Percentiles rank a stretch among this genome's conserved stretches.
Evolutionary conservation across 2,888 invertebrate species (phyloP).

Genomic region (Cecidostiba fungosa): DNA sequence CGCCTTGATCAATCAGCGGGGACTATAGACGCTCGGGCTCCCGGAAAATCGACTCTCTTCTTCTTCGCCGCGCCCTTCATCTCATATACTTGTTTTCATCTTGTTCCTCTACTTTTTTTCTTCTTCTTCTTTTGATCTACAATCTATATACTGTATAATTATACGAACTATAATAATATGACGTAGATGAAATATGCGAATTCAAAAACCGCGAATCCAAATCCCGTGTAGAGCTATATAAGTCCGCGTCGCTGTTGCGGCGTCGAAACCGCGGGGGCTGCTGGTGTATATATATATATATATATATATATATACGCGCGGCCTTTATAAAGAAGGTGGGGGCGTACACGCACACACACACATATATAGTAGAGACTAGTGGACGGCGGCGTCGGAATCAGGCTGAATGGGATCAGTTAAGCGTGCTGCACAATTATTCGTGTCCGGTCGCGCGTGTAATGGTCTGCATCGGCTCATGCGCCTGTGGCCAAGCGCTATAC

Average conservation of each 20-base stretch:
- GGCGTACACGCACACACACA: constrained; percentile 19
- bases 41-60: constrained; percentile 52
- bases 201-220: too few relatives aligned
- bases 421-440: constrained; percentile 85
- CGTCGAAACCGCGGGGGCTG: neutral
- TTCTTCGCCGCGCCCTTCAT: neutral
- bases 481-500: constrained; percentile 70
- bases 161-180: too few relatives aligned
- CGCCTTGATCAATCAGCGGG: constrained; percentile 74
- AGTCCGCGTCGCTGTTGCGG: constrained; percentile 36
- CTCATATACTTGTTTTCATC: neutral
- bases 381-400: constrained; percentile 64
- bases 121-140: neutral
- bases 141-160: too few relatives aligned
- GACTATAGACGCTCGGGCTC: constrained; percentile 60
- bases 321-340: constrained; percentile 25
- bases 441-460: constrained; percentile 86
- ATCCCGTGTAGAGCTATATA: neutral
- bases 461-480: constrained; percentile 81
- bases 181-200: too few relatives aligned
- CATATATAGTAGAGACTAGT: constrained; percentile 27
- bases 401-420: constrained; percentile 84
- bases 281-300: neutral
- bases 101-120: neutral
- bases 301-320: neutral